Evolutionary conservation across 2,113 vertebrate genomes (phyloP).

Genomic region (Prietella phreatophila): DNA sequence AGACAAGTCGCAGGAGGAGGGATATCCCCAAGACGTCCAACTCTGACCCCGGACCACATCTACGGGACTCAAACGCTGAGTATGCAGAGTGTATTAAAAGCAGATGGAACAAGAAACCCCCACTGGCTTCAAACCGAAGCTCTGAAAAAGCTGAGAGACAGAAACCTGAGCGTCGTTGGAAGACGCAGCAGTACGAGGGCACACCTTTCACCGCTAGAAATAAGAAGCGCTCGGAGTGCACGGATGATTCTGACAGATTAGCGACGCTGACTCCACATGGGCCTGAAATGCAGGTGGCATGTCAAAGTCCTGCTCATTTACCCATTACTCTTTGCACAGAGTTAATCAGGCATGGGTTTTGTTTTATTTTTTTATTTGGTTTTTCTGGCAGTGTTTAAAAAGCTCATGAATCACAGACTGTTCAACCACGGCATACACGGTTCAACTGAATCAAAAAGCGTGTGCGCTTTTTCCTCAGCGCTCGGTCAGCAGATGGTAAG

Average conservation of each 20-base stretch:
- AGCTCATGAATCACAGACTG: neutral
- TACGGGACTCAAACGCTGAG: slow-evolving; percentile 1
- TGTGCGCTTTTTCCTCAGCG: neutral
- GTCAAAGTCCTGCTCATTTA: slow-evolving; percentile 1
- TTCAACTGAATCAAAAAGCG: neutral
- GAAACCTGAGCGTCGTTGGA: neutral
- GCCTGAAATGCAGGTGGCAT: neutral
- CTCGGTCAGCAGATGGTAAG: slow-evolving; percentile 25
- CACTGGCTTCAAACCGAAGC: slow-evolving; percentile 3
- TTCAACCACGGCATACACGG: neutral
- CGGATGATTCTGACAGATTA: neutral
- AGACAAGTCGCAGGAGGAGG: neutral
- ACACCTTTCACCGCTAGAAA: neutral
- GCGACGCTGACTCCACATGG: neutral
- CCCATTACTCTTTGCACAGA: slow-evolving; percentile 1
- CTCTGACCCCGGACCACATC: slow-evolving; percentile 1
- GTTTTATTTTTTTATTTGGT: neutral
- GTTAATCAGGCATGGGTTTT: neutral
- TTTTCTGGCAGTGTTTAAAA: slow-evolving; percentile 17
- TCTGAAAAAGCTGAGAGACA: neutral
- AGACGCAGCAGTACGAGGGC: neutral
- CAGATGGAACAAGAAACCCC: slow-evolving; percentile 23
- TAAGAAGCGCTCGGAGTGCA: neutral
- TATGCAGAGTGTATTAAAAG: slow-evolving; percentile 12
- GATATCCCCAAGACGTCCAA: neutral